Percentiles rank a stretch among this genome's conserved stretches.
Evolutionary conservation across 2,888 invertebrate genomes (phyloP).

Genomic region (Pimpla rufipes): DNA sequence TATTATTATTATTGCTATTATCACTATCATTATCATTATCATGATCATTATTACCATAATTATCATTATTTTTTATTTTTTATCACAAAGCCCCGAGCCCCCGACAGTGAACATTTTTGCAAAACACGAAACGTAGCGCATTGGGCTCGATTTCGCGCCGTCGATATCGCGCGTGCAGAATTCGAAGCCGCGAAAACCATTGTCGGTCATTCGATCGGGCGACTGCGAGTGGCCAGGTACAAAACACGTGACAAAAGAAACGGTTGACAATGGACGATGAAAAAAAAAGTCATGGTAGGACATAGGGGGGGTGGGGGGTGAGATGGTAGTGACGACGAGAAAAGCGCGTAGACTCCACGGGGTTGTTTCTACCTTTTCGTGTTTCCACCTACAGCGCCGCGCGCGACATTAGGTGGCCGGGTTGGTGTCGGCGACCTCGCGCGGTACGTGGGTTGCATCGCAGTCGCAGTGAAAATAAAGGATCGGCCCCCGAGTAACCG

Average conservation of each 20-base stretch:
- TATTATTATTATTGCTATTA: too few species aligned
- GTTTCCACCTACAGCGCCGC: constrained; percentile 33
- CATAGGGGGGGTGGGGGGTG: neutral
- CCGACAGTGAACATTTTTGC: too few species aligned
- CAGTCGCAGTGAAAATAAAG: constrained; percentile 50
- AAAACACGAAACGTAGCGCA: too few species aligned
- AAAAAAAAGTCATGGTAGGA: constrained; percentile 2
- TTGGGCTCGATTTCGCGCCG: neutral
- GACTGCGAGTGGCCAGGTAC: neutral
- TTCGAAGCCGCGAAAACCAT: neutral
- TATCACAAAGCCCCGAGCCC: too few species aligned
- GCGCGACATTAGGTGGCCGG: constrained; percentile 46
- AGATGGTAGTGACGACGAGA: constrained; percentile 8
- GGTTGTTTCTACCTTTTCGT: constrained; percentile 11
- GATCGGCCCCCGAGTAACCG: constrained; percentile 36
- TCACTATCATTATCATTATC: too few species aligned
- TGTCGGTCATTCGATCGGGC: neutral
- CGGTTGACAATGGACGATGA: neutral
- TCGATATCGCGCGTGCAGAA: neutral
- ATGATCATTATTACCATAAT: too few species aligned
- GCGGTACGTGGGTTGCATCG: constrained; percentile 59
- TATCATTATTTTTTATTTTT: too few species aligned
- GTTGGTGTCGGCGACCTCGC: constrained; percentile 55
- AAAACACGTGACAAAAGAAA: constrained; percentile 19
- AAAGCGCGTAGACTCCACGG: constrained; percentile 6